phyloP scores from a whole-genome alignment of 2,797 vertebrate species.

The Phataginus tricuspis region DNA sequence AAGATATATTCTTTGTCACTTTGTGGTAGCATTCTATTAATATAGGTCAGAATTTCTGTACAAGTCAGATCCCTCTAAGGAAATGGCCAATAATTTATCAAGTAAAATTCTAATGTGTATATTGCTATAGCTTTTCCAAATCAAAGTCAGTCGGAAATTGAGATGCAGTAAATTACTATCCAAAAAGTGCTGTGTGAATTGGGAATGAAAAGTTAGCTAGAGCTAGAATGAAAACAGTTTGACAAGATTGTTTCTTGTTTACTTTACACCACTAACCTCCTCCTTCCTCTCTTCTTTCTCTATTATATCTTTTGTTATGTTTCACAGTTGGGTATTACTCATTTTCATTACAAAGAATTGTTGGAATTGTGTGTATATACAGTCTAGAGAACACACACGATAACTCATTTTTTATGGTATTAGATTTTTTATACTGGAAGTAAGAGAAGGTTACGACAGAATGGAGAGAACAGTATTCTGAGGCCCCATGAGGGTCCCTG shows the following conservation, averaged over 20 bases:
- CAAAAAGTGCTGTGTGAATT: not conserved
- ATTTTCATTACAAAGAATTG: constrained; percentile 25
- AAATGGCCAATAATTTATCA: constrained; percentile 9
- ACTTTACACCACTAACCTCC: not conserved
- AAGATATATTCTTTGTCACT: constrained; percentile 16
- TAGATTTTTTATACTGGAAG: not conserved
- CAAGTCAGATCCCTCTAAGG: constrained; percentile 8
- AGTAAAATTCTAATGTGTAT: not conserved
- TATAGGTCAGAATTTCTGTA: constrained; percentile 12
- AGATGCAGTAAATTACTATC: not conserved
- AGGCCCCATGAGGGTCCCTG: not conserved
- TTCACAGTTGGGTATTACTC: not conserved
- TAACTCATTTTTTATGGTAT: not conserved
- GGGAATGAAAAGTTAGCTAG: not conserved
- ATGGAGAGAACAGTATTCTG: constrained; percentile 15
- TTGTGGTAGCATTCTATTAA: not conserved
- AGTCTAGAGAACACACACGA: not conserved
- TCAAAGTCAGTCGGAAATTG: constrained; percentile 23
- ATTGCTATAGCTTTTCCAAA: constrained; percentile 5
- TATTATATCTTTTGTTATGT: not conserved
- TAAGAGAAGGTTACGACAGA: not conserved
- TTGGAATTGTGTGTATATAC: not conserved
- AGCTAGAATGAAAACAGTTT: not conserved
- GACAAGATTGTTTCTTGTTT: not conserved
- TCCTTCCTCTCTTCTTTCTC: constrained; percentile 13